Evolutionary conservation across 2,113 vertebrate genomes (phyloP).

Genomic region (Prionailurus viverrinus): DNA sequence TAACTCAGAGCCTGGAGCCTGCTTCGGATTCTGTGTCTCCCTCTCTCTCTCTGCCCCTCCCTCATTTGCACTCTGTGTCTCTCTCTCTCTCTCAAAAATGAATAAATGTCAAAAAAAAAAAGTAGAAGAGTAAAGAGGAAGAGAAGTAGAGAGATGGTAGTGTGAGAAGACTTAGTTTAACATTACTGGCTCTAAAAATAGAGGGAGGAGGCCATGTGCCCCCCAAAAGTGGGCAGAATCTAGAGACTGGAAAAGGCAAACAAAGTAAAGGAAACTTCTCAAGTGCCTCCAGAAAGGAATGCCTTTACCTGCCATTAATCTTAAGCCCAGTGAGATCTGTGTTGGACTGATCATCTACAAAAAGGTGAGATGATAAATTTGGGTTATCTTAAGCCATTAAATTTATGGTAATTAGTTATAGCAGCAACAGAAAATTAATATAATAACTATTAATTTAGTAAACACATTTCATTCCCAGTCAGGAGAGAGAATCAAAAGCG

Average conservation of each 20-base stretch:
- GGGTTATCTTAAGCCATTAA: background rate
- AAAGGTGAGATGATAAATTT: background rate
- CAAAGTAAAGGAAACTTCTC: background rate
- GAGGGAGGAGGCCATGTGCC: background rate
- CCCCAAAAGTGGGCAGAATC: background rate
- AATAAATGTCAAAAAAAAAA: too few species aligned
- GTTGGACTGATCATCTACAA: background rate
- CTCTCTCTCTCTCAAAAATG: too few species aligned
- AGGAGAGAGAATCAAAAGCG: conserved; percentile 35
- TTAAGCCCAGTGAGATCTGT: background rate
- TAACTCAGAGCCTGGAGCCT: too few species aligned
- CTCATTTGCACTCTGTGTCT: too few species aligned
- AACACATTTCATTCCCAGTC: conserved; percentile 29
- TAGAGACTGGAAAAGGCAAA: background rate
- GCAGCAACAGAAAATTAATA: conserved; percentile 31
- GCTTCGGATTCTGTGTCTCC: too few species aligned
- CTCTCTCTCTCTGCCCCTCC: too few species aligned
- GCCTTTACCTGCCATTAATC: background rate
- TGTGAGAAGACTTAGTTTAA: background rate
- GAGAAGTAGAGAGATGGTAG: background rate
- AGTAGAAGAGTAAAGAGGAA: background rate
- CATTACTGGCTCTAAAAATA: background rate
- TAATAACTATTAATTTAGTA: background rate
- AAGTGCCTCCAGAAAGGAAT: background rate
- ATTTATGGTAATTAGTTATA: background rate